Evolutionary conservation across 2,888 invertebrate species (phyloP).

Genomic region (Hydropsyche betteni): DNA sequence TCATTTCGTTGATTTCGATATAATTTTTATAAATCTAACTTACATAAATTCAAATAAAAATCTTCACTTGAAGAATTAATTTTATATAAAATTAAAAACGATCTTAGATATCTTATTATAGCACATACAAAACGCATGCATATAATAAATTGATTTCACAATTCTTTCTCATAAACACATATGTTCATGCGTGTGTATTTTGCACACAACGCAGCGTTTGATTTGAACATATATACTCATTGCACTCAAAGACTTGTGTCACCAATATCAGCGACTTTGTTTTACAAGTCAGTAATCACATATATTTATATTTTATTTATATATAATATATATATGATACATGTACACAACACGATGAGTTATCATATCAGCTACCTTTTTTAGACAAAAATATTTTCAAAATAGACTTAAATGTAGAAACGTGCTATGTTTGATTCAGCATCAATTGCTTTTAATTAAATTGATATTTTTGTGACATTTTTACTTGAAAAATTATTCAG

Average conservation of each 20-base stretch:
- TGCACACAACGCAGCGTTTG: background rate
- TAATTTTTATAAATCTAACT: background rate
- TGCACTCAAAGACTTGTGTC: slow-evolving; percentile 1
- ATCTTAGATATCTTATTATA: background rate
- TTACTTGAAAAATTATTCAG: too few relatives aligned
- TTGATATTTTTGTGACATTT: too few relatives aligned
- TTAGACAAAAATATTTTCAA: slow-evolving; percentile 15
- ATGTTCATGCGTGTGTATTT: background rate
- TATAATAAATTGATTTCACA: background rate
- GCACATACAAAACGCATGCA: background rate
- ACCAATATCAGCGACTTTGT: background rate
- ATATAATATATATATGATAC: background rate
- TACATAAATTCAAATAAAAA: too few relatives aligned
- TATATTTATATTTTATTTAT: background rate
- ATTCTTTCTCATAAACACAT: background rate
- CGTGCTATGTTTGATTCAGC: background rate
- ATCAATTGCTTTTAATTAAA: background rate
- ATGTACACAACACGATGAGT: slow-evolving; percentile 49
- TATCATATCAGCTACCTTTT: slow-evolving; percentile 36
- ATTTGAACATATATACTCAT: slow-evolving; percentile 8
- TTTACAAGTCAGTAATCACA: slow-evolving; percentile 15
- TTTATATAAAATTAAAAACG: slow-evolving; percentile 3
- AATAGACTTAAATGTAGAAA: slow-evolving; percentile 11
- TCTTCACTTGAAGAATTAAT: background rate
- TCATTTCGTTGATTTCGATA: slow-evolving; percentile 29